Evolutionary conservation across 2,113 vertebrate species (phyloP).

Genomic region (Dasyprocta punctata): DNA sequence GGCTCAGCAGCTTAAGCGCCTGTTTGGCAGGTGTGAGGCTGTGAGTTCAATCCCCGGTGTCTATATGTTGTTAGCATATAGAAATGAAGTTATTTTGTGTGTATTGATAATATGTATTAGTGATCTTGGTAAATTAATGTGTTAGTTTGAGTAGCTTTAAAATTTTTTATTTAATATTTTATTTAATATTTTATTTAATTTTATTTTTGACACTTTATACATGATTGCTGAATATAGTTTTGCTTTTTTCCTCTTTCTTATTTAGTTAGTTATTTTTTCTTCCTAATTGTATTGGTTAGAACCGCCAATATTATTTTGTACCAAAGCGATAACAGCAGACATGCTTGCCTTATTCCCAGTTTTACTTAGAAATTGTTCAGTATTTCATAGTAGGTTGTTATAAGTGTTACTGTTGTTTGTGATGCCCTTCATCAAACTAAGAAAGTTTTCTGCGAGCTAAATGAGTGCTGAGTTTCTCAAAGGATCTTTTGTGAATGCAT

Average conservation of each 20-base stretch:
- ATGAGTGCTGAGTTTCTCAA: neutral
- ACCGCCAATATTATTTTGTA: neutral
- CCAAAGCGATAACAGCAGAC: neutral
- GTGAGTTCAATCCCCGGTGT: no score
- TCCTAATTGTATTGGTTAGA: neutral
- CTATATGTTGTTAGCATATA: neutral
- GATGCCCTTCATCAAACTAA: neutral
- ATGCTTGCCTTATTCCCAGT: neutral
- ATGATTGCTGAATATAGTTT: neutral
- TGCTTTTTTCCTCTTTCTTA: neutral
- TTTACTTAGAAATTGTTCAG: neutral
- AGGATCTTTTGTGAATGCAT: neutral
- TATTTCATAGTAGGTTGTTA: neutral
- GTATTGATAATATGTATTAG: neutral
- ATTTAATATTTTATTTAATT: no score
- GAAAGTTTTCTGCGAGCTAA: neutral
- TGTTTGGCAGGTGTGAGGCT: no score
- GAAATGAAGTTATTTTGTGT: neutral
- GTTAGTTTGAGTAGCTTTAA: neutral
- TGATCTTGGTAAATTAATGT: constrained; percentile 27
- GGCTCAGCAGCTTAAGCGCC: no score
- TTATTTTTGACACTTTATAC: neutral
- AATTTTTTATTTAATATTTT: no score
- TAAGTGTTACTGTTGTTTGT: neutral
- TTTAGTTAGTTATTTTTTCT: neutral